Percentiles rank a stretch among this genome's conserved stretches.
Evolutionary conservation across 2,113 vertebrate genomes (phyloP).

Genomic region (Antechinus stuartii): DNA sequence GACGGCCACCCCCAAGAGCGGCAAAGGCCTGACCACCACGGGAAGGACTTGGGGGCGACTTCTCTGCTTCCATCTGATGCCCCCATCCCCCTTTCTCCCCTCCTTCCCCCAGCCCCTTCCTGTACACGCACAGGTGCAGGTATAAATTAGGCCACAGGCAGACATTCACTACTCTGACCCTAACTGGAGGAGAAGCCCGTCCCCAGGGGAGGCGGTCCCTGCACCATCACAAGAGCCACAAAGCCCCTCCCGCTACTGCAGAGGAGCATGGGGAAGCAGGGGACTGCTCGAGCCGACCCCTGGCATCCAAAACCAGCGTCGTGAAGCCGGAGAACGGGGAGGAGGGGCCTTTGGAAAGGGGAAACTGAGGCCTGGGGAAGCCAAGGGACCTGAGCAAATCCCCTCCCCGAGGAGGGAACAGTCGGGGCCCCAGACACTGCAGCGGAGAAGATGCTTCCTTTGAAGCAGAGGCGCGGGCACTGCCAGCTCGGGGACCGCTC

Average conservation of each 20-base stretch:
- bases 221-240: neutral
- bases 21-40: too few relatives aligned
- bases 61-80: neutral
- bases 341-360: neutral
- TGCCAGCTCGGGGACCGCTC: too few relatives aligned
- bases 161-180: neutral
- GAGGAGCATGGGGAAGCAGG: too few relatives aligned
- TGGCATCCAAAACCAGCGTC: neutral
- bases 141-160: neutral
- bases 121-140: neutral
- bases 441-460: too few relatives aligned
- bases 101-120: too few relatives aligned
- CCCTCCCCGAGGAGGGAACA: too few relatives aligned
- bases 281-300: too few relatives aligned
- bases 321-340: neutral
- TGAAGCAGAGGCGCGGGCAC: too few relatives aligned
- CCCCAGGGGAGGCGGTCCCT: neutral
- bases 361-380: neutral
- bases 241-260: too few relatives aligned
- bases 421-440: too few relatives aligned
- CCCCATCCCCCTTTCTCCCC: neutral
- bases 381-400: neutral
- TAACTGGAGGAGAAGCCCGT: conserved; percentile 16
- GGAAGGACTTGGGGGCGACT: neutral
- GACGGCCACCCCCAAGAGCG: too few relatives aligned